A percentile compares a stretch with the other conserved stretches of the same genome.
Conservation (phyloP, 2,888 invertebrate genomes). For the Sceliomorpha sp. region DNA sequence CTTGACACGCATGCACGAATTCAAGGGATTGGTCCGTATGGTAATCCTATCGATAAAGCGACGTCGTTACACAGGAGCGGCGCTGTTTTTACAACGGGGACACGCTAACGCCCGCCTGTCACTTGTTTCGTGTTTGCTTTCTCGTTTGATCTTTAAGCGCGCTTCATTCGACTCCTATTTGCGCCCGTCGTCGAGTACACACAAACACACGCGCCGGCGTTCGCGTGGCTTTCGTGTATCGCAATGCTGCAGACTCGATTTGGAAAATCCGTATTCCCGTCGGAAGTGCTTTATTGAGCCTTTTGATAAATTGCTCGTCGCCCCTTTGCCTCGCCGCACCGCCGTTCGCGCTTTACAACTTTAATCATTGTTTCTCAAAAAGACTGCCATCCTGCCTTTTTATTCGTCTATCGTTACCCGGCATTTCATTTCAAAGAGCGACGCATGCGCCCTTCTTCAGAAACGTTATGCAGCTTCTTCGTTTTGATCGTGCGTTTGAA, state of each 20-base stretch:
- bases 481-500: too few relatives aligned
- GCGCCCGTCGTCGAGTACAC: slow-evolving; percentile 49
- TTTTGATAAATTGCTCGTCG: slow-evolving; percentile 24
- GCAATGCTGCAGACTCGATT: slow-evolving; percentile 52
- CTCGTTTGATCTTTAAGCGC: slow-evolving; percentile 77
- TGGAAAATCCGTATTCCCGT: slow-evolving; percentile 47
- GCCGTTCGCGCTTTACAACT: slow-evolving; percentile 15
- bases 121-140: slow-evolving; percentile 78
- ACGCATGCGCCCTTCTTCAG: too few relatives aligned
- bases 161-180: slow-evolving; percentile 58
- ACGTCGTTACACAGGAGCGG: slow-evolving; percentile 64
- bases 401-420: too few relatives aligned
- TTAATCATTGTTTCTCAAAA: slow-evolving; percentile 37
- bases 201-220: slow-evolving; percentile 50
- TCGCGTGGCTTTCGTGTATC: slow-evolving; percentile 42
- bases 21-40: slow-evolving; percentile 73
- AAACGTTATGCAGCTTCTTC: too few relatives aligned
- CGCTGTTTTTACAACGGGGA: slow-evolving; percentile 76
- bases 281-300: slow-evolving; percentile 35
- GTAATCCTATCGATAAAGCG: slow-evolving; percentile 78
- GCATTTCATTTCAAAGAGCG: too few relatives aligned
- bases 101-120: slow-evolving; percentile 69
- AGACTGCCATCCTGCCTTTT: not conserved
- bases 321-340: too few relatives aligned
- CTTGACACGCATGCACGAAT: slow-evolving; percentile 41